Base-by-base conservation (phyloP, 2,113 vertebrate genomes). In the Empidonax traillii region DNA sequence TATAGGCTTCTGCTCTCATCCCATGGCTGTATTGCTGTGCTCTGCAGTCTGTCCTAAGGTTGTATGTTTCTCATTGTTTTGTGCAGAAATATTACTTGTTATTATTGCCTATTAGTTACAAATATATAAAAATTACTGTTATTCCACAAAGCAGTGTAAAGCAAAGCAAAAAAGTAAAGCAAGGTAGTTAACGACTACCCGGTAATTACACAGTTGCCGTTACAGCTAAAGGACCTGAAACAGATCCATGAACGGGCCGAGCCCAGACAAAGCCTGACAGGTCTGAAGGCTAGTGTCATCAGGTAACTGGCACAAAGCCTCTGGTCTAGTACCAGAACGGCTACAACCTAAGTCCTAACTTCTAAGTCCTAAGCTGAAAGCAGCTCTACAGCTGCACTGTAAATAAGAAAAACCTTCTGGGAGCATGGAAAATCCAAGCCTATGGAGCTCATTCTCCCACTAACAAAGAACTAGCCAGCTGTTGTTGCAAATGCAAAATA, bases 241-340 rank as follows among this genome's bases (percentile, higher is more conserved):
- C 1, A 25, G n/a, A 39, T 7, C 33, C 41, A 33, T 9, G 44
- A 51, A 14, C 2, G 9, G 37, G 52, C 20, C 24, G 37, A 25
- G 24, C 3, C 25, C 53, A 62, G 30, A 52, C 3, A 66, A 79
- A 35, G 5, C 24, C 49, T 49, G 20, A 23, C 39, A 63, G 17
- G 17, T 39, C 66, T 1, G 0, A 28, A 68, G 27, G 21, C 39
- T 33, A 1, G 1, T 3, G 4, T 0, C 0, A 12, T 43, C n/a
- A 39, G 9, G 0, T 14, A 52, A 37, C 10, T 37, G n/a, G 51
- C 27, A 39, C 13, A 61, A 49, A 65, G 13, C 15, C 24, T 35
- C 7, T 31, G 33, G 8, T 14, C 37, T 53, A 35, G 37, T 41
- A 66, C 12, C 39, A 46, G 21, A 18, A 55, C 1, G 21, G 8